Base-by-base conservation (phyloP, 2,113 vertebrate genomes). In the Zosterops lateralis region DNA sequence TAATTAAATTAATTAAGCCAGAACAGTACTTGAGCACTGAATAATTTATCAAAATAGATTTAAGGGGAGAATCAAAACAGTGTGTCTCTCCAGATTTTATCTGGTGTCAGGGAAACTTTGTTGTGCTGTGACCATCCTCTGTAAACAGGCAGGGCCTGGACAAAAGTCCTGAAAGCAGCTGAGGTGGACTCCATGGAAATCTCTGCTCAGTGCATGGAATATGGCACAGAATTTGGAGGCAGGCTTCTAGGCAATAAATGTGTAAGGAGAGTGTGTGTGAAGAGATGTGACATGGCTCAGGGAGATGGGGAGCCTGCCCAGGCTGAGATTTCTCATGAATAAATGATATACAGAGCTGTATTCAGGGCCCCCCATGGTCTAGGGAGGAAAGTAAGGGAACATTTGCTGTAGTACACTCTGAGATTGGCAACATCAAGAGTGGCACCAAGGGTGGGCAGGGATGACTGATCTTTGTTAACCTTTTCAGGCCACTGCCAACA, bases 1-100 rank as follows among this genome's bases (percentile, higher is more conserved):
- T 93, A 94, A 96, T 94, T 96, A 93, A 95, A 81, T 94, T 94
- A 95, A 95, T 96, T 94, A 93, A 94, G 80, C 53, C 92, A 84
- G 86, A 92, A 93, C 76, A 74, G 54, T 93, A 90, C 80, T 93
- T 88, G 73, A 90, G 61, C 88, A 67, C 65, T 92, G 95, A 95
- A 93, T 95, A 95, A 94, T 80, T 95, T 95, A 95, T 92, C 73
- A 94, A 93, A 86, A 84, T 93, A 81, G 57, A 84, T 93, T 80
- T 89, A 87, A 84, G 25, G 29, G 79, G 58, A 93, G 73, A 90
- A 78, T 83, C 65, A 84, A 88, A 90, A 88, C 64, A 75, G 56
- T 53, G 9, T 68, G 70, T 84, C 89, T 89, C 65, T 75, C 42
- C 61, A 65, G 70, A 75, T 89, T 95, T 90, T 90, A 47, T 89